phyloP scores from a whole-genome alignment of 1,140 invertebrate genomes.

The Polypedilum vanderplanki region DNA sequence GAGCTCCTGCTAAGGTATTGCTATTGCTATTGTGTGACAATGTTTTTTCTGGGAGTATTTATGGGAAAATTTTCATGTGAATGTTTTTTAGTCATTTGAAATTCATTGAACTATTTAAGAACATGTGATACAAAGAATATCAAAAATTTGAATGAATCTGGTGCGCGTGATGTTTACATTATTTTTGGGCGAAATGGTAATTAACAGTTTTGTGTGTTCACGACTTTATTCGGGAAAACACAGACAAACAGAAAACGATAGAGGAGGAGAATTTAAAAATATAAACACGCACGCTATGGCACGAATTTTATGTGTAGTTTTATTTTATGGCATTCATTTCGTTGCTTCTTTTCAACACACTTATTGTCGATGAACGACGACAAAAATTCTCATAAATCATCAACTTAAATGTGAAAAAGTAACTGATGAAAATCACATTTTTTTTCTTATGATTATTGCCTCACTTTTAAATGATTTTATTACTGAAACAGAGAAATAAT shows the following conservation, averaged over 20 bases:
- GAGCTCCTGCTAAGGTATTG: not conserved
- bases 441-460: too few species aligned
- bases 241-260: not conserved
- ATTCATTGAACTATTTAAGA: not conserved
- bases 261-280: not conserved
- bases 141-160: not conserved
- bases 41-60: not conserved
- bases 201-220: constrained; percentile 26
- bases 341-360: not conserved
- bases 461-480: too few species aligned
- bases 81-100: not conserved
- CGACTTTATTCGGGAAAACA: not conserved
- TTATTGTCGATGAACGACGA: not conserved
- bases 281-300: not conserved
- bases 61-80: not conserved
- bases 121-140: not conserved
- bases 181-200: constrained; percentile 24
- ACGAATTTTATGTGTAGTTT: not conserved
- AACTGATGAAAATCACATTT: too few species aligned
- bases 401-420: too few species aligned
- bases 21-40: not conserved
- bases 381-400: not conserved
- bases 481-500: not conserved
- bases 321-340: not conserved
- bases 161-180: constrained; percentile 27